Conservation (phyloP, 2,888 invertebrate genomes). For the Cremastinae sp. region DNA sequence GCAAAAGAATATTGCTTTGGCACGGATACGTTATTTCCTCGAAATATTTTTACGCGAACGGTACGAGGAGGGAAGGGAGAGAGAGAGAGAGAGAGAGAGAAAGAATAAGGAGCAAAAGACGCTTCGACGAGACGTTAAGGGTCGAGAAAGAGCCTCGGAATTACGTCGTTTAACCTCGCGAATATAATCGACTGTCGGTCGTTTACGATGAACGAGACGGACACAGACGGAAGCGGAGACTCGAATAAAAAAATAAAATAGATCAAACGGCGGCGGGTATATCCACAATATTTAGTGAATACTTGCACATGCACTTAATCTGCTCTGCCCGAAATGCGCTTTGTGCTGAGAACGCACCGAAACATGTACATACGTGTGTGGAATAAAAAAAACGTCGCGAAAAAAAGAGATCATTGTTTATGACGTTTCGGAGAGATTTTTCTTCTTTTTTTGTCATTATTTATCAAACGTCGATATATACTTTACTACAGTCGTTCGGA, state of each 20-base stretch:
- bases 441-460: slow-evolving; percentile 11
- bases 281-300: too few species aligned
- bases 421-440: too few species aligned
- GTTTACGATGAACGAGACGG: slow-evolving; percentile 23
- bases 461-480: too few species aligned
- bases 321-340: too few species aligned
- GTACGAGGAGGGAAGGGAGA: too few species aligned
- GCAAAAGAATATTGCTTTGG: slow-evolving; percentile 55
- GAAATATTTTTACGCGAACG: too few species aligned
- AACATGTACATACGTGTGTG: too few species aligned
- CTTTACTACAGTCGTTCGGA: too few species aligned
- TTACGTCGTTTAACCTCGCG: slow-evolving; percentile 52
- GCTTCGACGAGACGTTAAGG: not conserved
- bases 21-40: slow-evolving; percentile 46
- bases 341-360: too few species aligned
- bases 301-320: too few species aligned
- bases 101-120: not conserved
- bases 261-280: not conserved
- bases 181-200: slow-evolving; percentile 44
- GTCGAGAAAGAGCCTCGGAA: slow-evolving; percentile 34
- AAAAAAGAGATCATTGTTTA: too few species aligned
- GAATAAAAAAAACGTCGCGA: too few species aligned
- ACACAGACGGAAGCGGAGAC: slow-evolving; percentile 18
- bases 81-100: slow-evolving; percentile 7
- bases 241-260: slow-evolving; percentile 24